Percentiles rank a stretch among this genome's conserved stretches.
Evolutionary conservation across 2,888 invertebrate genomes (phyloP).

Genomic region (Drosophila affinis): DNA sequence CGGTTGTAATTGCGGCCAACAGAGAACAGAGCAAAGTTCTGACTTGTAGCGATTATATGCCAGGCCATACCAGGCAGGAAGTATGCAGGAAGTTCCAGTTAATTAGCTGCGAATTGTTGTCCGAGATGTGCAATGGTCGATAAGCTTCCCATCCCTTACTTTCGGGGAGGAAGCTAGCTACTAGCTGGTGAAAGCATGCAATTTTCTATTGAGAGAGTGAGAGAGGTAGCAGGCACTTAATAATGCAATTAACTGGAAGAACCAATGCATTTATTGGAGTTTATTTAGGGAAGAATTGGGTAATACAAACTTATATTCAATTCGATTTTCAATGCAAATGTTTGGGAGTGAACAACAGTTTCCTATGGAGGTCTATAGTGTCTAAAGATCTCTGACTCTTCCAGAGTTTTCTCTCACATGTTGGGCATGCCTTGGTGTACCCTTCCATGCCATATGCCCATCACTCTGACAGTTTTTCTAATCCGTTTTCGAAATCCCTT

Average conservation of each 20-base stretch:
- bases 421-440: slow-evolving; percentile 7
- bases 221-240: background rate
- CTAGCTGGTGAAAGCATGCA: slow-evolving; percentile 33
- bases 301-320: too few species aligned
- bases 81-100: slow-evolving; percentile 56
- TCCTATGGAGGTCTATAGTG: background rate
- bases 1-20: slow-evolving; percentile 76
- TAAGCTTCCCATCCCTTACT: slow-evolving; percentile 40
- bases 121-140: slow-evolving; percentile 51
- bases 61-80: too few species aligned
- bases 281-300: too few species aligned
- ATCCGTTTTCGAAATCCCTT: slow-evolving; percentile 39
- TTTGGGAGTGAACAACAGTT: too few species aligned
- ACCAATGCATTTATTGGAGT: too few species aligned
- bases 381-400: background rate
- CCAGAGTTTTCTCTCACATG: slow-evolving; percentile 23
- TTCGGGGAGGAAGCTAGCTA: slow-evolving; percentile 18
- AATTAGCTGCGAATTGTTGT: slow-evolving; percentile 77
- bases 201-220: slow-evolving; percentile 35
- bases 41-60: too few species aligned
- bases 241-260: background rate
- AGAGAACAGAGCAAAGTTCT: too few species aligned
- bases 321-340: too few species aligned
- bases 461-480: slow-evolving; percentile 15
- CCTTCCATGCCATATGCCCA: slow-evolving; percentile 21